Base-by-base conservation (phyloP, 1,140 invertebrate genomes). In the Megathymus violae region DNA sequence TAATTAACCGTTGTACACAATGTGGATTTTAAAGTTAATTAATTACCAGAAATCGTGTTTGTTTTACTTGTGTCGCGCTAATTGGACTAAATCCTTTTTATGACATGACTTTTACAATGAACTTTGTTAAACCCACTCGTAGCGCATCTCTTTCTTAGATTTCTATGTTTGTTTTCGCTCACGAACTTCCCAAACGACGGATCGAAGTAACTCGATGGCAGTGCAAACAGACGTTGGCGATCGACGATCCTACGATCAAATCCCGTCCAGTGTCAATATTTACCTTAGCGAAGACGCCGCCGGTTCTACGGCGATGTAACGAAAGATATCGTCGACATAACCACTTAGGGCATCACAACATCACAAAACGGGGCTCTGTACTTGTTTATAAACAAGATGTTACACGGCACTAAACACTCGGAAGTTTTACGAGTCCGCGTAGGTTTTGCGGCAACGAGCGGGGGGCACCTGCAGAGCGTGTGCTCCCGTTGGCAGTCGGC, bases 181-280 rank as follows among this genome's bases (percentile, higher is more conserved):
- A 63, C 68, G 68, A 59, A 71, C 64, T 51, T 59, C 34, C 16
- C 27, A 36, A 40, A 59, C 56, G 22, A 36, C 3, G 41, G 56
- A 63, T 16, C 62, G 58, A 56, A 65, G 66, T 43, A 54, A 60
- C 58, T 64, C 54, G 64, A 78, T 71, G 62, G 69, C 51, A 74
- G 62, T 61, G 70, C 64, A 83, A 85, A 82, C 64, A 85, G 59
- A 71, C 52, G 68, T 34, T 67, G 66, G 51, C 67, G 62, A 69
- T 62, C 64, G 44, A 36, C 68, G 64, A 25, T 62, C 36, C 64
- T 34, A 52, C 58, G 50, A 62, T 60, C 64, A 43, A 62, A 65
- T 67, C 56, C 58, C 63, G 56, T 64, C 61, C 59, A 64, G 38
- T 64, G 72, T 76, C 74, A 82, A 85, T 89, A 87, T 89, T 89